Base-by-base conservation (phyloP, 2,113 vertebrate species). In the Austrofundulus limnaeus region DNA sequence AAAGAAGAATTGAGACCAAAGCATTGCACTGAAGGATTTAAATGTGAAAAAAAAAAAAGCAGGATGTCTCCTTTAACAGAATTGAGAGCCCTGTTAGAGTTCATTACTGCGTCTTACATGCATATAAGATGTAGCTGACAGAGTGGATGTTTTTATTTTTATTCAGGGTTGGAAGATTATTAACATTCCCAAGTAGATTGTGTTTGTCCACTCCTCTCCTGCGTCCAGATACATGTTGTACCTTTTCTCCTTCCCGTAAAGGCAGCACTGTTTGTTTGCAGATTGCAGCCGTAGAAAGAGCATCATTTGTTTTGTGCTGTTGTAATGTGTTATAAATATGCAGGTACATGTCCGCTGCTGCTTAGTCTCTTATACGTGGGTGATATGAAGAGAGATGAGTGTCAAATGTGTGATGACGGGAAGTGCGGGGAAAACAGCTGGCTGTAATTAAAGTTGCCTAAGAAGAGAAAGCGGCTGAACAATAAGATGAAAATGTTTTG, bases 311-410 rank as follows among this genome's bases (percentile, higher is more conserved):
- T 57, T 59, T 61, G 49, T 57, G 73, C 57, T 48, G 50, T 55
- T 67, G 42, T 86, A 87, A 89, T 83, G 69, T 75, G 56, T 66
- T 60, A 87, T 84, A 77, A 88, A 85, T 87, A 90, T 92, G 89
- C 87, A 84, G 78, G 77, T 64, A 67, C 86, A 85, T 79, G 77
- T 59, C 72, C 57, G 53, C 38, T 51, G 57, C 59, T 45, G 50
- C 52, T 60, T 61, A 11, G 9, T 20, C 25, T 60, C 47, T 48
- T 28, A 7, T 28, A 28, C 3, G 50, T 51, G 41, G 25, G 52
- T 41, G 39, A 45, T 49, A 34, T 31, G 48, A 63, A 34, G 57
- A 70, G n/a, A 49, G 67, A 70, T 72, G 28, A 66, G 72, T 65
- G 61, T 21, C 41, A 45, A 67, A 84, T 75, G 34, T 71, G 19